phyloP scores from a whole-genome alignment of 2,888 invertebrate genomes.

The Nesidiocoris tenuis region DNA sequence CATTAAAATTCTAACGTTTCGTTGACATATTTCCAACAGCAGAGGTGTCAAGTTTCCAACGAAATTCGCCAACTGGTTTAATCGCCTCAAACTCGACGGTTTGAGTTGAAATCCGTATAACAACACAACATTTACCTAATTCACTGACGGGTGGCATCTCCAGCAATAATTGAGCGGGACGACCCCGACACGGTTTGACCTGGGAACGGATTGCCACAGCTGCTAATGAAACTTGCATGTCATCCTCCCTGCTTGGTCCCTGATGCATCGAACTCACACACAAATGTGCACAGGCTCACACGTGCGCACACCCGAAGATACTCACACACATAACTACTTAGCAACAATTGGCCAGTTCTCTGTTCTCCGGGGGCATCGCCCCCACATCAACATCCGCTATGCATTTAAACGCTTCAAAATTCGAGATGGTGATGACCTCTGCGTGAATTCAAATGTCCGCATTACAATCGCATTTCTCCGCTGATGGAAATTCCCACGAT shows the following conservation, averaged over 20 bases:
- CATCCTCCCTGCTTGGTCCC: neutral
- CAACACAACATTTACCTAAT: neutral
- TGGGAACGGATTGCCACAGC: conserved; percentile 21
- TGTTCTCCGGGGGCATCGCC: neutral
- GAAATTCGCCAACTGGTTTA: no score
- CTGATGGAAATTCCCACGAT: no score
- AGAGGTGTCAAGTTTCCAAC: no score
- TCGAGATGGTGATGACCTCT: neutral
- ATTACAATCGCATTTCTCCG: neutral
- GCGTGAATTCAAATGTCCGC: neutral
- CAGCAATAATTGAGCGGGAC: neutral
- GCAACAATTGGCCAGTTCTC: neutral
- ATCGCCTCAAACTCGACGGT: neutral
- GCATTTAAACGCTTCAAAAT: neutral
- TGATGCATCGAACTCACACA: no score
- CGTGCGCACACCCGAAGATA: neutral
- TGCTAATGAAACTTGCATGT: conserved; percentile 42
- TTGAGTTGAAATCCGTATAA: neutral
- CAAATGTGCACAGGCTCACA: neutral
- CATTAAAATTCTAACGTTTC: no score
- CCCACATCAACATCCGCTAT: neutral
- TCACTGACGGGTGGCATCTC: neutral
- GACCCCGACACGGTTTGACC: neutral
- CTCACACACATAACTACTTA: no score
- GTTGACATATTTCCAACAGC: no score